phyloP scores from a whole-genome alignment of 2,113 vertebrate species.

The human (Homo sapiens) region GRCh38 chr1:117443001-117443500 shows the following conservation, averaged over 20 bases:
- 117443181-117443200: background rate
- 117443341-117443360: background rate
- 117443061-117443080: background rate
- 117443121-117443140: background rate
- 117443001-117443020: background rate
- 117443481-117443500: background rate
- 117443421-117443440: background rate
- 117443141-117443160: background rate
- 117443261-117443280: background rate
- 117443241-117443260: conserved; percentile 12
- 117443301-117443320: background rate
- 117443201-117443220: background rate
- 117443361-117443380: background rate
- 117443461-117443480: background rate
- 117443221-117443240: background rate
- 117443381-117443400: background rate
- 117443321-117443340: background rate
- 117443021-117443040: conserved; percentile 6
- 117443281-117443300: background rate
- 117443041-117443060: conserved; percentile 6
- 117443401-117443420: background rate
- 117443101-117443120: background rate
- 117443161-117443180: background rate
- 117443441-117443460: background rate
- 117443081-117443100: background rate